Conservation (phyloP, 35 echinoderm and acorn worm species). For the Stichopus chloronotus region DNA sequence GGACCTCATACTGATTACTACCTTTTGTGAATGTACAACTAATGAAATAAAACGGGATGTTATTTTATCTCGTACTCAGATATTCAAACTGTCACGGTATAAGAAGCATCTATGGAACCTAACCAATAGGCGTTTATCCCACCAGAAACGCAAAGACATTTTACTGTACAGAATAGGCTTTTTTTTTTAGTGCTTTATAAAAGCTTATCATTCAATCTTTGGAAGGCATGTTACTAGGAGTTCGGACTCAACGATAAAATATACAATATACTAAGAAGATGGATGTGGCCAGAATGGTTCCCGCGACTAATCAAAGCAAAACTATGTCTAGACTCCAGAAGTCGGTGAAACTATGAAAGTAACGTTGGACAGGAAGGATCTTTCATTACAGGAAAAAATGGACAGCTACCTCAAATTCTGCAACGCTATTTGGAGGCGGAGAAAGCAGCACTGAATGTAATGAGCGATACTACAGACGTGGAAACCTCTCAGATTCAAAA, state of each 20-base stretch:
- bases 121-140: background rate
- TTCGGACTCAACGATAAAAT: too few relatives aligned
- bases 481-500: background rate
- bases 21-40: constrained; percentile 8
- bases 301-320: constrained; percentile 2
- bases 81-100: constrained; percentile 6
- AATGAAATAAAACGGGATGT: constrained; percentile 23
- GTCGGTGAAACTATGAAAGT: constrained; percentile 12
- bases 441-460: background rate
- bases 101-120: constrained; percentile 31
- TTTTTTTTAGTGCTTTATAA: too few relatives aligned
- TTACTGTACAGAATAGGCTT: constrained; percentile 30
- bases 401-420: constrained; percentile 46
- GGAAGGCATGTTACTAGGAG: too few relatives aligned
- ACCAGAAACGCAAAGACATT: constrained; percentile 19
- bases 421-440: constrained; percentile 20
- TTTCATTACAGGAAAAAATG: constrained; percentile 27
- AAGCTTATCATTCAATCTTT: too few relatives aligned
- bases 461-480: background rate
- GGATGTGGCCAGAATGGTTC: too few relatives aligned
- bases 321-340: background rate
- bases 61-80: background rate
- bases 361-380: constrained; percentile 15
- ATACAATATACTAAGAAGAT: too few relatives aligned
- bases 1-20: background rate